A percentile compares a stretch with the other conserved stretches of the same genome.
Conservation (phyloP, 2,888 invertebrate species). For the Heliconius ethilla region DNA sequence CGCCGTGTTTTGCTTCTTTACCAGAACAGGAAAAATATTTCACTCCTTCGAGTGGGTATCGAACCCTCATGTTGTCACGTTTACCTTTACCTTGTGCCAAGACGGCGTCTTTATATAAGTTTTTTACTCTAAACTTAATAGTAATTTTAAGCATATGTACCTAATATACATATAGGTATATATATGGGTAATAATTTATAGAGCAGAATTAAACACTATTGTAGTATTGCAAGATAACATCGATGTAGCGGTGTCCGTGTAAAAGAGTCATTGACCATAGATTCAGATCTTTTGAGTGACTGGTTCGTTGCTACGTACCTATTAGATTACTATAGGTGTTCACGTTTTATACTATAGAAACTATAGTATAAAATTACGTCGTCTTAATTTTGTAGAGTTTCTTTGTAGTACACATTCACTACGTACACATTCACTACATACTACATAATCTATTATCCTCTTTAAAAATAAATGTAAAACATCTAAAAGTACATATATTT, state of each 20-base stretch:
- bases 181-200: slow-evolving; percentile 34
- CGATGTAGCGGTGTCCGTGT: slow-evolving; percentile 43
- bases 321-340: slow-evolving; percentile 15
- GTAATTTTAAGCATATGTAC: too few species aligned
- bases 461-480: too few species aligned
- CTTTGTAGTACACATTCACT: too few species aligned
- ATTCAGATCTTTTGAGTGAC: slow-evolving; percentile 34
- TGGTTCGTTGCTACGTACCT: slow-evolving; percentile 24
- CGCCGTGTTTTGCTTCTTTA: too few species aligned
- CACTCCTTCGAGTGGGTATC: not conserved
- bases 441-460: too few species aligned
- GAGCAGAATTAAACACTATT: slow-evolving; percentile 35
- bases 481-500: too few species aligned
- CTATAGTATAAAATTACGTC: not conserved
- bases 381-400: too few species aligned
- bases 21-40: too few species aligned
- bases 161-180: slow-evolving; percentile 24
- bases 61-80: not conserved
- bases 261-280: slow-evolving; percentile 42
- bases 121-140: not conserved
- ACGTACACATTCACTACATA: too few species aligned
- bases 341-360: slow-evolving; percentile 17
- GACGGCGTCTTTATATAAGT: not conserved
- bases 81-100: too few species aligned
- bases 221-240: slow-evolving; percentile 42